Evolutionary conservation across 1,140 invertebrate genomes (phyloP).

Genomic region (Phthorimaea operculella): DNA sequence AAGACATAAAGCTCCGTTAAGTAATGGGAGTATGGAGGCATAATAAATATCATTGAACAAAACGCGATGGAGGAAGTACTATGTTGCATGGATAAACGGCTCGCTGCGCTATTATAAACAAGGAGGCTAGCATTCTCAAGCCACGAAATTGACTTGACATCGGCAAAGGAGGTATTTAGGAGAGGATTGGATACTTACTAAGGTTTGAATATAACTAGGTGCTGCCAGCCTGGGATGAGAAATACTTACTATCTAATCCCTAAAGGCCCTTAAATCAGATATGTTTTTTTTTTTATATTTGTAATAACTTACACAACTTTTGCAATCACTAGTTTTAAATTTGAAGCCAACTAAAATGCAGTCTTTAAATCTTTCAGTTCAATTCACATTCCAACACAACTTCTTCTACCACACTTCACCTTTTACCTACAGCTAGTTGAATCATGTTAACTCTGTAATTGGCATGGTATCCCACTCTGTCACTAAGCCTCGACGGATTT

Average conservation of each 20-base stretch:
- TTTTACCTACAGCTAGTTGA: neutral
- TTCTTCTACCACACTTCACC: too few species aligned
- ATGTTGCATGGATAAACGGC: slow-evolving; percentile 56
- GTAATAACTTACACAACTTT: too few species aligned
- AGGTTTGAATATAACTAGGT: too few species aligned
- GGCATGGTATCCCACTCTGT: neutral
- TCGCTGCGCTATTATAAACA: slow-evolving; percentile 40
- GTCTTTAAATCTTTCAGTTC: too few species aligned
- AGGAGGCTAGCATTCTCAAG: slow-evolving; percentile 35
- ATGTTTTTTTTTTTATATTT: too few species aligned
- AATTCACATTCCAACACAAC: too few species aligned
- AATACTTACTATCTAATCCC: too few species aligned
- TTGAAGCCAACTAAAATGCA: too few species aligned
- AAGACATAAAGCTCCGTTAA: slow-evolving; percentile 33
- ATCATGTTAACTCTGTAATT: neutral
- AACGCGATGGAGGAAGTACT: slow-evolving; percentile 56
- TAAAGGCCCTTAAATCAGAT: too few species aligned
- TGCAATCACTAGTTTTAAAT: too few species aligned
- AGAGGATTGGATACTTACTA: too few species aligned
- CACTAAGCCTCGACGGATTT: neutral
- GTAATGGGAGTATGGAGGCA: slow-evolving; percentile 35
- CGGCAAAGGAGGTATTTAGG: neutral
- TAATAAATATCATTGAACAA: slow-evolving; percentile 61
- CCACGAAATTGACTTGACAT: slow-evolving; percentile 41
- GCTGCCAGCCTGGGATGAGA: too few species aligned